Evolutionary conservation across 2,113 vertebrate genomes (phyloP).

Genomic region (Pelvicachromis taeniatus): DNA sequence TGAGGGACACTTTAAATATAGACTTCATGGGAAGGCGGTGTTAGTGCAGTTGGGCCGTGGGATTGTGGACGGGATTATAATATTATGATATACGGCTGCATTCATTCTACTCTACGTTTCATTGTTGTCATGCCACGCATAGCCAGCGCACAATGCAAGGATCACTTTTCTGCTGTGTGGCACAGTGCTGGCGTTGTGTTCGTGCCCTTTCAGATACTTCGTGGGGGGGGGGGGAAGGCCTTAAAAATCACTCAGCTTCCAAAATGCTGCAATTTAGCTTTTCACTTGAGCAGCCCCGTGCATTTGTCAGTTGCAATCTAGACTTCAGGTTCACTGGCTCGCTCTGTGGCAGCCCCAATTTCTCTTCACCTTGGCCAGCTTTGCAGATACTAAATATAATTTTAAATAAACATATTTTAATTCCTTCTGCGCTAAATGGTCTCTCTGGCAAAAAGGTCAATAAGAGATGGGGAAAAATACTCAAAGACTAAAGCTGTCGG

Average conservation of each 20-base stretch:
- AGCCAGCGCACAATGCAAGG: slow-evolving; percentile 25
- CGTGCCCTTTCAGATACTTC: not conserved
- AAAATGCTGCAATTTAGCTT: slow-evolving; percentile 16
- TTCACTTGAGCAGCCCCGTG: not conserved
- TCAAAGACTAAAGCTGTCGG: not conserved
- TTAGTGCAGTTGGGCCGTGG: slow-evolving; percentile 76
- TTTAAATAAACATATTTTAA: not conserved
- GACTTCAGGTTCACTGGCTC: not conserved
- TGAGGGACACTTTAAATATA: slow-evolving; percentile 74
- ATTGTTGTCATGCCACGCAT: slow-evolving; percentile 52
- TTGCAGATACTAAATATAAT: not conserved
- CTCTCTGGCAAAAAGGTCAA: not conserved
- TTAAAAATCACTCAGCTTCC: not conserved
- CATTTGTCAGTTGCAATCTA: not conserved
- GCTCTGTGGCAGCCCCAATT: not conserved
- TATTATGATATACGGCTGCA: slow-evolving; percentile 70
- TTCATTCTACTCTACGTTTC: slow-evolving; percentile 48
- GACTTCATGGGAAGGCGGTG: slow-evolving; percentile 52
- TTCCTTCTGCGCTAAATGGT: not conserved
- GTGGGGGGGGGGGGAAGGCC: not conserved
- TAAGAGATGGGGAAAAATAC: not conserved
- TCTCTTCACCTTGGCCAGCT: not conserved
- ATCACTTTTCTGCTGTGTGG: slow-evolving; percentile 28
- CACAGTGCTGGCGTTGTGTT: not conserved
- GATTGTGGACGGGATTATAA: slow-evolving; percentile 75